Base-by-base conservation (phyloP, 2,888 invertebrate genomes). In the Leptothorax acervorum region DNA sequence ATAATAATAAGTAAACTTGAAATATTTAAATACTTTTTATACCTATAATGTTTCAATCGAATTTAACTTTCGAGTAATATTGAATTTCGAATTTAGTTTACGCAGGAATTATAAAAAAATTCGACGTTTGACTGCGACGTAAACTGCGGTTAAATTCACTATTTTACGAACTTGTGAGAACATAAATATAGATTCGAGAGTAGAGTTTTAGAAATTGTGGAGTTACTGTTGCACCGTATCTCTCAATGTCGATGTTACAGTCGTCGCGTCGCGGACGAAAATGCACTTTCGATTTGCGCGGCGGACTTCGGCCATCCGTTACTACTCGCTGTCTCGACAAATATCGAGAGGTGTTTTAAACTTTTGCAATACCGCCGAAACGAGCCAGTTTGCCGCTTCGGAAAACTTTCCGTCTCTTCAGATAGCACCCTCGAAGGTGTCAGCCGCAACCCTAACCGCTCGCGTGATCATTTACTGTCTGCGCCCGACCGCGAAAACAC, bases 381-480 rank as follows among this genome's bases (percentile, higher is more conserved):
- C 71, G 60, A 73, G 48, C 48, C 28, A 39, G 23, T 57, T 11
- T 55, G 68, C 35, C 45, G 70, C 57, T 45, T 45, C 55, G 48
- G 8, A 11, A 60, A 81, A 81, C 73, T 81, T 81, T 73, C n/a
- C 57, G 78, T 70, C 31, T 60, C 48, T 28, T 48, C 57, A 4
- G 42, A 23, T 55, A 45, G 23, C 35, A 48, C 48, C 42, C 60
- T 3, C 28, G 48, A 82, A 84, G 88, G 85, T 85, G 83, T 78
- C 82, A 48, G 84, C 81, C 73, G 70, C 31, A 79, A 88, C 82
- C 82, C 68, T 83, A 79, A 79, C 79, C 57, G 45, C 45, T 85
- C 68, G 35, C 60, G 73, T 39, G 84, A 88, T 83, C 85, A 79
- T 87, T 90, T 88, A 62, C 85, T 57, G 88, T 88, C 88, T 84